phyloP scores from a whole-genome alignment of 2,797 vertebrate genomes.

The Etheostoma perlongum region DNA sequence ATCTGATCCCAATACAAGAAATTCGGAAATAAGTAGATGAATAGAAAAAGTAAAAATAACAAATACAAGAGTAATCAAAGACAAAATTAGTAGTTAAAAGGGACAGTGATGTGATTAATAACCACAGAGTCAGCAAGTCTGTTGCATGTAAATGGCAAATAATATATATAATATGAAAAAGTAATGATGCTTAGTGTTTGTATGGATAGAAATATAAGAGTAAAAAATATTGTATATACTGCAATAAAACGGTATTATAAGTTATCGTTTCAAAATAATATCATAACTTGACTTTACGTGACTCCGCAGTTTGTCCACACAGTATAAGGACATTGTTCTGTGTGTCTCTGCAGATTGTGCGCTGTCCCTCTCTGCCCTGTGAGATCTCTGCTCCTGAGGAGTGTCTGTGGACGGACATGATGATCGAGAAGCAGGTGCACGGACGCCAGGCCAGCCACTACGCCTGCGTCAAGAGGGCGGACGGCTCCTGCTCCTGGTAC shows the following conservation, averaged over 20 bases:
- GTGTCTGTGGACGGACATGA: constrained; percentile 99
- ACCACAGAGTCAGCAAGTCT: too few species aligned
- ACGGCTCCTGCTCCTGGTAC: constrained; percentile 97
- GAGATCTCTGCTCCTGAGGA: constrained; percentile 93
- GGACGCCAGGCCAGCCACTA: constrained; percentile 98
- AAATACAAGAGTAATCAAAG: too few species aligned
- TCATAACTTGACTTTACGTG: not conserved
- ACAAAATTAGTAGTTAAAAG: too few species aligned
- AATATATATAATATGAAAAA: too few species aligned
- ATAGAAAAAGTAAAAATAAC: too few species aligned
- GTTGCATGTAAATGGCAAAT: too few species aligned
- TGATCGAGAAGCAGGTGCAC: constrained; percentile 96
- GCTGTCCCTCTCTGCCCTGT: constrained; percentile 94
- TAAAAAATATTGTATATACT: not conserved
- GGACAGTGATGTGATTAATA: too few species aligned
- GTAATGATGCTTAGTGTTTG: too few species aligned
- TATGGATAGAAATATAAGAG: too few species aligned
- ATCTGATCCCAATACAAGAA: too few species aligned
- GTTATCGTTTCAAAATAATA: not conserved
- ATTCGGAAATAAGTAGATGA: too few species aligned
- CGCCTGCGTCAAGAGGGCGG: constrained; percentile 95
- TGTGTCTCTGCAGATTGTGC: constrained; percentile 88
- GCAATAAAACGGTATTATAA: not conserved
- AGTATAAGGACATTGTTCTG: not conserved
- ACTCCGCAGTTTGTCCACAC: not conserved